Evolutionary conservation across 2,113 vertebrate species (phyloP).

Genomic region (Nycticebus coucang): DNA sequence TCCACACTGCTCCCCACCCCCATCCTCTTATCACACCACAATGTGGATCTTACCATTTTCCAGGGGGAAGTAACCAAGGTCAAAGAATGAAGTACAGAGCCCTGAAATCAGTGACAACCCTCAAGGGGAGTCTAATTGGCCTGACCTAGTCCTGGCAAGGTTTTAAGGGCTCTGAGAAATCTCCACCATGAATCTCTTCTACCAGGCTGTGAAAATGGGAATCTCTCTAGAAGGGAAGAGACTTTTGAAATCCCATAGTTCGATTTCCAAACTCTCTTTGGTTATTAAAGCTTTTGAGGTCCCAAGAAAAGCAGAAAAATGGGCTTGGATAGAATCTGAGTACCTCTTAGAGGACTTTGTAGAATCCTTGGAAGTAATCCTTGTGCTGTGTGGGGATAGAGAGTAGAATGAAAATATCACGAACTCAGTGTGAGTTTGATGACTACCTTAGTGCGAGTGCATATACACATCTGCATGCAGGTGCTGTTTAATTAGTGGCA

Average conservation of each 20-base stretch:
- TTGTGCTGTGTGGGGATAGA: background rate
- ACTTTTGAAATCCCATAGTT: background rate
- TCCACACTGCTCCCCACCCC: background rate
- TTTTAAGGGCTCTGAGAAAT: background rate
- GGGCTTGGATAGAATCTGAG: background rate
- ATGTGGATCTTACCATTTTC: background rate
- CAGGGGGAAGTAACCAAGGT: background rate
- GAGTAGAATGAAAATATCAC: no score
- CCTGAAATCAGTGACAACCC: background rate
- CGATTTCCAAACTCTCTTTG: background rate
- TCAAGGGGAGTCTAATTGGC: background rate
- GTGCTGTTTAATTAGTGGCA: background rate
- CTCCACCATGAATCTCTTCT: accelerated
- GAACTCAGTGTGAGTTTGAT: background rate
- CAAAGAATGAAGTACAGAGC: background rate
- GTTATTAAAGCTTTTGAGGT: background rate
- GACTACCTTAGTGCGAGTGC: background rate
- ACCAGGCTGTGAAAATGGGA: accelerated
- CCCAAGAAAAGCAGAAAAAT: background rate
- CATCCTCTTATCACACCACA: background rate
- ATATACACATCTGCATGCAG: accelerated
- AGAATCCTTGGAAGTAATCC: background rate
- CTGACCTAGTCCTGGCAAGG: background rate
- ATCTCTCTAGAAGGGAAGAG: background rate
- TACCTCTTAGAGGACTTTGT: background rate